A percentile compares a stretch with the other conserved stretches of the same genome.
These are phyloP conservation scores for Ennomos quercinarius DNA, from an alignment of 2,888 invertebrate species.

Conservation along the genomic window DNA sequence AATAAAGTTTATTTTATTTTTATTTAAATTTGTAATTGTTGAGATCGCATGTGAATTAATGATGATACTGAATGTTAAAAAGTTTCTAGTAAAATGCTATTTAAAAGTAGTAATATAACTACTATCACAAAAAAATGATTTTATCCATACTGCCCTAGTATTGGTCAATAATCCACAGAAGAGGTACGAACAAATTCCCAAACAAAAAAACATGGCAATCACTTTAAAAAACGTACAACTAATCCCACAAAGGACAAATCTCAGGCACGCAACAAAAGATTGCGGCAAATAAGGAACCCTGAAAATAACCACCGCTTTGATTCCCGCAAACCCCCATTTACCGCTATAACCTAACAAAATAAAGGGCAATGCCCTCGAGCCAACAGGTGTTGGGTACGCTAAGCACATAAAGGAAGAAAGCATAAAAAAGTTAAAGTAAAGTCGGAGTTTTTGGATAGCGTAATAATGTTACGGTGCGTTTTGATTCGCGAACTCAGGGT, in stretches of 20 bases:
- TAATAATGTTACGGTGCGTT: conserved; percentile 72
- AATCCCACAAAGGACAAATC: conserved; percentile 31
- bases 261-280: conserved; percentile 33
- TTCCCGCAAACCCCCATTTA: conserved; percentile 62
- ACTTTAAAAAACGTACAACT: conserved; percentile 21
- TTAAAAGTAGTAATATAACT: too few relatives aligned
- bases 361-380: conserved; percentile 74
- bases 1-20: neutral
- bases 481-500: conserved; percentile 55
- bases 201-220: conserved; percentile 13
- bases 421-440: conserved; percentile 79
- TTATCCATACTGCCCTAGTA: too few relatives aligned
- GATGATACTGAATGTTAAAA: too few relatives aligned
- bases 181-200: neutral
- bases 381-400: conserved; percentile 77
- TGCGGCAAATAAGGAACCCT: conserved; percentile 46
- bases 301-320: conserved; percentile 55
- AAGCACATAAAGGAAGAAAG: conserved; percentile 77
- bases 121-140: too few relatives aligned
- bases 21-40: neutral
- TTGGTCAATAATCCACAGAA: too few relatives aligned
- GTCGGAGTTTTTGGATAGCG: conserved; percentile 68
- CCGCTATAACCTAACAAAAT: conserved; percentile 65
- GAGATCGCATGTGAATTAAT: too few relatives aligned
- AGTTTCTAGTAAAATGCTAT: too few relatives aligned